Base-by-base conservation (phyloP, 2,113 vertebrate species). In the Herpailurus yagouaroundi region DNA sequence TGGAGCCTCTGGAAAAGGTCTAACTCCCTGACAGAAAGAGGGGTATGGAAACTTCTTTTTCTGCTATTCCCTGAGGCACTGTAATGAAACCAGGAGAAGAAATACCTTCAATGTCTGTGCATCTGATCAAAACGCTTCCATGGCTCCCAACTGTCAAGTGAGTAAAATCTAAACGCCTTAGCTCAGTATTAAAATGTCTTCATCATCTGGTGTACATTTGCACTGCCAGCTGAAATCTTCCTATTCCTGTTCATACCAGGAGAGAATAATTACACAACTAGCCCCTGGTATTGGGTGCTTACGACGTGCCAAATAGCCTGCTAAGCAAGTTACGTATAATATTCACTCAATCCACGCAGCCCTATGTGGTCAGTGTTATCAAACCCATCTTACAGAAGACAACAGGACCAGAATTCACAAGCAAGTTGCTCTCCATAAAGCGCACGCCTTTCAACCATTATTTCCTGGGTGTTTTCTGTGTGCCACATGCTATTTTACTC, bases 121-220 rank as follows among this genome's bases (percentile, higher is more conserved):
- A 31, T 31, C 55, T 48, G 45, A 60, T 73, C 33, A 45, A 52
- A 95, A 77, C 8, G 66, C 7, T 77, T 50, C 66, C 36, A 21
- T 18, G 52, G 74, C 29, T 79, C 13, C 23, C 41, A 68, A 12
- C 15, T 60, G 71, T 63, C 36, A 85, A 69, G 50, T 5, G 45
- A 94, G 66, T 73, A 73, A 79, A 83, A 87, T 41, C 52, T 27
- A 60, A 57, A 63, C 25, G 15, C 69, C 68, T 84, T 6, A 41
- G 91, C 29, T 63, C 41, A 79, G 12, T 69, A 85, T 64, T 79
- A 85, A 96, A 91, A 95, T 31, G 76, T 41, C n/a, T 79, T 92
- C 68, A 52, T 55, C 52, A 83, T 14, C 57, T 48, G 36, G 18
- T 52, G 2, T 29, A 64, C 31, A 29, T 23, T n/a, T 60, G 25